Conservation (phyloP, 37 sponge, comb jelly and placozoan species). For the Halisarca cf. caerulea region DNA sequence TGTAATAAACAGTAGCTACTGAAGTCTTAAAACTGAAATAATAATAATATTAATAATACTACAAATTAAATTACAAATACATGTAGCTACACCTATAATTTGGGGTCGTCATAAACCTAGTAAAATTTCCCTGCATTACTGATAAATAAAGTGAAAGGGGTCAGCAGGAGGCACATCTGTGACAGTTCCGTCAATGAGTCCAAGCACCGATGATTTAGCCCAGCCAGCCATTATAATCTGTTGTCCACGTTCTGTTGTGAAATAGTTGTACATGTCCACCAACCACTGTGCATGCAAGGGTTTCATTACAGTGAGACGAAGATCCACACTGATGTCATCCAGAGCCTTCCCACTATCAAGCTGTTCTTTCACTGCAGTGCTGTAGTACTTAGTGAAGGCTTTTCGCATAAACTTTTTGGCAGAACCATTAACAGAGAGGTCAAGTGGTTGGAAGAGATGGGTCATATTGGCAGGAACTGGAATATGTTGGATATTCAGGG, state of each 20-base stretch:
- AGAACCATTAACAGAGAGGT: slow-evolving; percentile 48
- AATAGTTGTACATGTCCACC: slow-evolving; percentile 44
- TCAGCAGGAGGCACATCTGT: slow-evolving; percentile 23
- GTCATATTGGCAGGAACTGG: slow-evolving; percentile 67
- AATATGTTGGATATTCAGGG: slow-evolving; percentile 43
- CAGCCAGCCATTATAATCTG: slow-evolving; percentile 35
- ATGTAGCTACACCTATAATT: too few species aligned
- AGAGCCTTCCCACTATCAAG: slow-evolving; percentile 34
- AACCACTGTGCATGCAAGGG: slow-evolving; percentile 58
- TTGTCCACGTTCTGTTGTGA: slow-evolving; percentile 15
- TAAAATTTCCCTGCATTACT: too few species aligned
- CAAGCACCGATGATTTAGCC: slow-evolving; percentile 34
- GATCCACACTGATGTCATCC: slow-evolving; percentile 55
- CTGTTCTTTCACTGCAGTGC: slow-evolving; percentile 20
- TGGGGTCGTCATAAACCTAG: too few species aligned
- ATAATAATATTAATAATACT: too few species aligned
- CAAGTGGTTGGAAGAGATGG: slow-evolving; percentile 56
- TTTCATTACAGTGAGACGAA: slow-evolving; percentile 34
- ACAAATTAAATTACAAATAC: too few species aligned
- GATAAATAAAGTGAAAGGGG: slow-evolving; percentile 12
- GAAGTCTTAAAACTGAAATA: too few species aligned
- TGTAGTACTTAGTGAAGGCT: slow-evolving; percentile 35
- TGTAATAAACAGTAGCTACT: too few species aligned
- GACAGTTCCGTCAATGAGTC: slow-evolving; percentile 32
- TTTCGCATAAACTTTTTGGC: slow-evolving; percentile 29